These are phyloP conservation scores for Diuraphis noxia DNA, from an alignment of 1,140 invertebrate genomes.

Conservation along the genomic window DNA sequence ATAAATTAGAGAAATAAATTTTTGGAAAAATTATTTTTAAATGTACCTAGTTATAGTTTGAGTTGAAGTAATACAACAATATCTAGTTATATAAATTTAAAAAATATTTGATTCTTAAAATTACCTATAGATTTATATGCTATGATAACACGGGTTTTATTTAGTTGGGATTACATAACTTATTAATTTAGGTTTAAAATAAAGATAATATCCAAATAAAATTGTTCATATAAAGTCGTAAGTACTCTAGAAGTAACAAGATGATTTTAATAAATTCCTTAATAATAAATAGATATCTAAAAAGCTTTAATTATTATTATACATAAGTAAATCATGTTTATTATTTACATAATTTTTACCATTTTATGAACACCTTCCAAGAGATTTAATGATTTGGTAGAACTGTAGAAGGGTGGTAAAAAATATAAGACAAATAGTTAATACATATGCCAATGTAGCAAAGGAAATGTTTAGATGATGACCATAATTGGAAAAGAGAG, in stretches of 20 bases:
- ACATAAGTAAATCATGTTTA: background rate
- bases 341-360: background rate
- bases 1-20: background rate
- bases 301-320: background rate
- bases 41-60: too few relatives aligned
- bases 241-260: background rate
- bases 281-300: background rate
- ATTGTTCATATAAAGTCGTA: background rate
- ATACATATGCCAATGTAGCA: constrained; percentile 14
- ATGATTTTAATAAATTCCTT: background rate
- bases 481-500: constrained; percentile 41
- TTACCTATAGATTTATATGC: background rate
- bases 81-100: background rate
- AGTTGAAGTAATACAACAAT: background rate
- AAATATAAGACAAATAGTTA: background rate
- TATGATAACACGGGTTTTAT: background rate
- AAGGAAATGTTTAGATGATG: constrained; percentile 14
- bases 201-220: background rate
- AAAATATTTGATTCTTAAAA: background rate
- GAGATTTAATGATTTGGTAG: background rate
- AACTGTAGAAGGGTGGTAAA: background rate
- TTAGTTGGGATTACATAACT: background rate
- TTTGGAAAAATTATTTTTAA: too few relatives aligned
- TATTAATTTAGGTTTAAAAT: background rate
- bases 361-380: background rate